Evolutionary conservation across 2,888 invertebrate genomes (phyloP), one percentile per base, ranked within the genome.

Genomic region (Cyaniris semiargus): DNA sequence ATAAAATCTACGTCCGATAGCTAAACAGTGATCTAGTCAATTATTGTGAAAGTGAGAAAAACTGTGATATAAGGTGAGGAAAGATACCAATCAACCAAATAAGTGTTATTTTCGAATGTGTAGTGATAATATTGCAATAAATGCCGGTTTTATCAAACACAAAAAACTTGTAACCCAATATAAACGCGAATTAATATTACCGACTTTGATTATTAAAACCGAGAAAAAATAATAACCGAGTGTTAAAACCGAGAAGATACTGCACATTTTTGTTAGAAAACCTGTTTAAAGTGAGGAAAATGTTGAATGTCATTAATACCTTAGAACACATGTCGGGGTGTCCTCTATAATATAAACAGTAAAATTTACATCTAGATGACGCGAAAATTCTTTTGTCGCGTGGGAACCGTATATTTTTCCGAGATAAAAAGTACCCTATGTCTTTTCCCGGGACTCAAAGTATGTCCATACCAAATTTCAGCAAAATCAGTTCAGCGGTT

Each of bases 31-130:
- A 23, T 60, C 18, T 58, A 60, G 23, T 44, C 38, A 27, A 77
- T 27, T 2, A 27, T 76, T 31, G 70, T 76, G 34, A 18, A 56
- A 53, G 74, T 74, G 66, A 23, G 21, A 58, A 76, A 71, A 56
- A 70, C 53, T 38, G 34, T 56, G 71, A 38, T 23, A 18, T 27
- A 76, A 76, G 76, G 76, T 76, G 71, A 76, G 76, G 18, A 71
- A 21, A 5, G 13, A 44, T 44, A 44, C 44, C 44, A 44, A 3
- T 44, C 44, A 27, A 66, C 4, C 3, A 27, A 23, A 27, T 8
- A 21, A n/a, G 58, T 58, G 58, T 18, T 21, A 34, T 15, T 8
- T 13, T 31, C 18, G 70, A 27, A 70, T 18, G 27, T 70, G 70
- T 31, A 0, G 31, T 31, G 31, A 31, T 10, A 38, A 38, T 38